phyloP scores from a whole-genome alignment of 2,113 vertebrate species.

The Cranoglanis bouderius region DNA sequence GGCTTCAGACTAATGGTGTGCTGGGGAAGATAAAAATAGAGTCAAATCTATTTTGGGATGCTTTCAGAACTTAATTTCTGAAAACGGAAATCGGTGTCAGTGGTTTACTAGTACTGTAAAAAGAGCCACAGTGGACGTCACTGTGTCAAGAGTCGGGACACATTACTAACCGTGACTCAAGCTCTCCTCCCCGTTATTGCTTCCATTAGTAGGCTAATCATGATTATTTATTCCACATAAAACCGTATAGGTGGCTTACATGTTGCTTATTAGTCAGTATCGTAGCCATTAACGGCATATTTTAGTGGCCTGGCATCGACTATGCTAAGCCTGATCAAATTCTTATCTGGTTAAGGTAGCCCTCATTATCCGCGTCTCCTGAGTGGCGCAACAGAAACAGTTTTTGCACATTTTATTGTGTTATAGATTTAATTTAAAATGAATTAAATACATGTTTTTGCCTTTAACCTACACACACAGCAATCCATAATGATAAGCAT shows the following conservation, averaged over 20 bases:
- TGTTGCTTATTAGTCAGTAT: background rate
- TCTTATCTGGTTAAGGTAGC: background rate
- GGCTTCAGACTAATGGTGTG: background rate
- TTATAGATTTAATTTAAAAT: background rate
- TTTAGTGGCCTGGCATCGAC: background rate
- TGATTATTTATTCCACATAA: background rate
- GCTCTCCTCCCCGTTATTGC: background rate
- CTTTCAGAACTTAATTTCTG: background rate
- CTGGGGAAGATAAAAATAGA: background rate
- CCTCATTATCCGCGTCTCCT: background rate
- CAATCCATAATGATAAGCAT: background rate
- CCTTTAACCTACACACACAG: background rate
- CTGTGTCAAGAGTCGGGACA: background rate
- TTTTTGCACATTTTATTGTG: background rate
- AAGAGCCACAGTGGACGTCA: background rate
- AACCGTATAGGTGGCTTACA: background rate
- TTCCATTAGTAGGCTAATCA: background rate
- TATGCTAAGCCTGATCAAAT: background rate
- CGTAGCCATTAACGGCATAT: background rate
- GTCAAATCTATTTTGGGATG: background rate
- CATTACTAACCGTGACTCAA: background rate
- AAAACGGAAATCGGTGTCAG: background rate
- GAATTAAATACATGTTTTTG: background rate
- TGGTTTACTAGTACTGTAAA: background rate
- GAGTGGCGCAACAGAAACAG: background rate